A percentile compares a stretch with the other conserved stretches of the same genome.
These are phyloP conservation scores for Acipenser ruthenus DNA, from an alignment of 2,797 vertebrate genomes.

Conservation along the genomic window DNA sequence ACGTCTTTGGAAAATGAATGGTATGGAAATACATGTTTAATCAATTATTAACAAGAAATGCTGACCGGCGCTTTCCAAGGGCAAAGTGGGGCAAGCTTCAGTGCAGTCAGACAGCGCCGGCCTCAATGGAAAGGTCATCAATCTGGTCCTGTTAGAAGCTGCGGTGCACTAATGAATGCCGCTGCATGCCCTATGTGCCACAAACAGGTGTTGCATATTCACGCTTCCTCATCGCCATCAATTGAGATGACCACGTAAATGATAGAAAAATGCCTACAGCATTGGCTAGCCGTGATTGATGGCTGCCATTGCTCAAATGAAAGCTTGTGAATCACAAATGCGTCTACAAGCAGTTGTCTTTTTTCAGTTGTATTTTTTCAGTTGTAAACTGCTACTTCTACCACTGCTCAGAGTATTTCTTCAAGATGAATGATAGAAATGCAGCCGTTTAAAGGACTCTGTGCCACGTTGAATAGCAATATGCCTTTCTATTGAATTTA, in stretches of 20 bases:
- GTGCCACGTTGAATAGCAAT: slow-evolving; percentile 35
- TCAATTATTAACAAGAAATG: slow-evolving; percentile 26
- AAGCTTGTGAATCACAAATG: slow-evolving; percentile 49
- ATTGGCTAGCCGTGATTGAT: slow-evolving; percentile 44
- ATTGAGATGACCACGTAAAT: slow-evolving; percentile 20
- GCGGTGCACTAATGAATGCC: slow-evolving; percentile 40
- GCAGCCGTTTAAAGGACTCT: slow-evolving; percentile 35
- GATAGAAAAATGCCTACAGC: slow-evolving; percentile 28
- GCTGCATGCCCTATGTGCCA: slow-evolving; percentile 27
- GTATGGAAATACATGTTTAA: slow-evolving; percentile 29
- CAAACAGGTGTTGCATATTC: slow-evolving; percentile 36
- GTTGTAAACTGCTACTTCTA: slow-evolving; percentile 45
- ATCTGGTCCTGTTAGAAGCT: slow-evolving; percentile 29
- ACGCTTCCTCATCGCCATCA: slow-evolving; percentile 22
- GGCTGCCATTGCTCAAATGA: slow-evolving; percentile 50
- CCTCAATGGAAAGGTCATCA: slow-evolving; percentile 39
- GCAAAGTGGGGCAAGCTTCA: slow-evolving; percentile 27
- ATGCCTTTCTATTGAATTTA: slow-evolving; percentile 38
- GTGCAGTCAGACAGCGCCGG: slow-evolving; percentile 28
- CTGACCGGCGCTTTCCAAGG: slow-evolving; percentile 38
- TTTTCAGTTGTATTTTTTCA: slow-evolving; percentile 48
- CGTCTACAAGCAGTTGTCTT: slow-evolving; percentile 42
- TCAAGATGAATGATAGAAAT: slow-evolving; percentile 49
- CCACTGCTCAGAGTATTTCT: slow-evolving; percentile 35
- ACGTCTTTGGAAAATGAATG: slow-evolving; percentile 22